Evolutionary conservation across 2,888 invertebrate genomes (phyloP), one percentile per base, ranked within the genome.

Genomic region (Melolontha melolontha): DNA sequence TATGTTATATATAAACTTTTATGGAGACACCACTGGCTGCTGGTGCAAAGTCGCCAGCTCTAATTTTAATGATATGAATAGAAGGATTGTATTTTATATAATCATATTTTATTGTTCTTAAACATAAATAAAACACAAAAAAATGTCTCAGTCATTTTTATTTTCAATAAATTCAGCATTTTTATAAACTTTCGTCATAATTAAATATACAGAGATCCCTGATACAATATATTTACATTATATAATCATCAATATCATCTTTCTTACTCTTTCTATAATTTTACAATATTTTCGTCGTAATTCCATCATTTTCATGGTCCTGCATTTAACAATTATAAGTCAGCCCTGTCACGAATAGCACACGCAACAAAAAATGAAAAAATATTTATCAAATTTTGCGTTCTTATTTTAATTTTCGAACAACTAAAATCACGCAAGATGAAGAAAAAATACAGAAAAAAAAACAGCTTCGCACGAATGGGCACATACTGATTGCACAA

Each of bases 171-270:
- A 73, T 74, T 76, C 71, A 72, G 73, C 68, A 72, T 75, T 73
- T 72, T 75, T 76, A 76, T 78, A 79, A 78, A 76, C 73, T 76
- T 68, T 70, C 64, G 66, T 57, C 16, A 42, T 68, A 63, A 67
- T 74, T 74, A 77, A 77, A 79, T 79, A 77, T 79, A 80, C 78
- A 81, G 79, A 81, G 79, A 80, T 80, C 80, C 79, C 80, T 81
- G 80, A 81, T 78, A 72, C 73, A 65, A 49, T 64, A 55, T 65
- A 67, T 62, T 27, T 67, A 67, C 62, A 67, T 22, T 22, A 55
- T 47, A 40, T 57, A 57, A 22, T 57, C 12, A 16, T 41, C 41
- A 16, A 17, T n/a, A 16, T 17, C 12, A 39, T 5, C 12, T 2
- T 29, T 12, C 39, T 10, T 14, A 34, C 34, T 29, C 6, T 27